Evolutionary conservation across 1,140 invertebrate species (phyloP), one percentile per base, ranked within the genome.

Genomic region (Pararge aegeria): DNA sequence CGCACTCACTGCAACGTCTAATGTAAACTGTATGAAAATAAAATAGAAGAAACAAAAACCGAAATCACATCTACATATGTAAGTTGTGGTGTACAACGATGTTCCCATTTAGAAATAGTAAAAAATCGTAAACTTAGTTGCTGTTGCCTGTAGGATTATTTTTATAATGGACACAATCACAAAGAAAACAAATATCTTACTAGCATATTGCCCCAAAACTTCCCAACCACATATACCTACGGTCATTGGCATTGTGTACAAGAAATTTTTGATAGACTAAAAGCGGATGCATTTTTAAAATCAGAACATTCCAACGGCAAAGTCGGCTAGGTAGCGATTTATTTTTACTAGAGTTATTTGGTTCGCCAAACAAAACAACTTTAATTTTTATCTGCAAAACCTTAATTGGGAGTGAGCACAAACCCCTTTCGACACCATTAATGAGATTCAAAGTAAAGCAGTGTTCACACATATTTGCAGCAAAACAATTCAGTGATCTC

Each of bases 381-480:
- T 62, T 58, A 40, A 55, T 19, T 18, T 46, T 34, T 54, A 53
- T 55, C 64, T 27, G 42, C 44, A 46, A 66, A 58, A 64, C 60
- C 56, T 56, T 69, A 69, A 69, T 66, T 70, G 61, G 54, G 5
- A 52, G 15, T 18, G 34, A 59, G 49, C 49, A 52, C 38, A 52
- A 51, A 42, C 49, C 37, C 61, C 54, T 48, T 66, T 67, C 61
- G 64, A 69, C 66, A 64, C 68, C 63, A 71, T 78, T 73, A 72
- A 53, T 51, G 44, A 61, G 56, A 46, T 68, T 60, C 70, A 68
- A 67, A 65, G 51, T 70, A 59, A 66, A 61, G 48, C 30, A 27
- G n/a, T 46, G 29, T 58, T 50, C 29, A 58, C 55, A 55, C 49
- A 24, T 55, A 55, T 66, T 53, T 59, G 56, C 40, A 55, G 24